Evolutionary conservation across 2,888 invertebrate genomes (phyloP).

Genomic region (Drosophila pegasa): DNA sequence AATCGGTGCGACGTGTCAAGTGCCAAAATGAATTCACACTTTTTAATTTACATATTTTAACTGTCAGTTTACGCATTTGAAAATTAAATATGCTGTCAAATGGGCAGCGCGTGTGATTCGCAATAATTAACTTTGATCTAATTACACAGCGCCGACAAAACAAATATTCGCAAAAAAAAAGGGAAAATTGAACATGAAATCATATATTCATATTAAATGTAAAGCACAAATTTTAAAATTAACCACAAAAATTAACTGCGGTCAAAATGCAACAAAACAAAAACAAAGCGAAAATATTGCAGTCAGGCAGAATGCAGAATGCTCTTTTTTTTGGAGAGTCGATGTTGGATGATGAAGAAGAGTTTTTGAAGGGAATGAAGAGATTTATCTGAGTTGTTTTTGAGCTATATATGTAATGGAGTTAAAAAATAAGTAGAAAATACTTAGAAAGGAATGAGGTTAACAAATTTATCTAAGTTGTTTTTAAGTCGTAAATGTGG

Average conservation of each 20-base stretch:
- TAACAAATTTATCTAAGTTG: too few relatives aligned
- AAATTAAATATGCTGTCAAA: constrained; percentile 13
- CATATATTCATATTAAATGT: neutral
- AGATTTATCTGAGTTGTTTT: too few relatives aligned
- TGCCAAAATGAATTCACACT: constrained; percentile 4
- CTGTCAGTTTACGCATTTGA: neutral
- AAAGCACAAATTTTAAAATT: neutral
- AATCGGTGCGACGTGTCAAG: neutral
- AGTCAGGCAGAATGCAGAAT: neutral
- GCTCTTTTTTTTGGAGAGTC: too few relatives aligned
- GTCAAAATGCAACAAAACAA: neutral
- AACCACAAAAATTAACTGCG: constrained; percentile 6
- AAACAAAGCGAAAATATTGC: neutral
- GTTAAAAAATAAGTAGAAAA: too few relatives aligned
- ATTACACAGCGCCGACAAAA: constrained; percentile 19
- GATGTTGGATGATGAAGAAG: too few relatives aligned
- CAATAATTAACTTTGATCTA: constrained; percentile 36
- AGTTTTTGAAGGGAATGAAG: too few relatives aligned
- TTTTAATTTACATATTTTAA: constrained; percentile 5
- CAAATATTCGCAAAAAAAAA: neutral
- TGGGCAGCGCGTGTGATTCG: constrained; percentile 14
- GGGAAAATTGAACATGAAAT: neutral
- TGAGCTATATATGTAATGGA: too few relatives aligned
- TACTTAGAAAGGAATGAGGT: too few relatives aligned
- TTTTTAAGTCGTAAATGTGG: too few relatives aligned